Conservation (phyloP, 1,140 invertebrate species). For the Temnothorax curvispinosus region DNA sequence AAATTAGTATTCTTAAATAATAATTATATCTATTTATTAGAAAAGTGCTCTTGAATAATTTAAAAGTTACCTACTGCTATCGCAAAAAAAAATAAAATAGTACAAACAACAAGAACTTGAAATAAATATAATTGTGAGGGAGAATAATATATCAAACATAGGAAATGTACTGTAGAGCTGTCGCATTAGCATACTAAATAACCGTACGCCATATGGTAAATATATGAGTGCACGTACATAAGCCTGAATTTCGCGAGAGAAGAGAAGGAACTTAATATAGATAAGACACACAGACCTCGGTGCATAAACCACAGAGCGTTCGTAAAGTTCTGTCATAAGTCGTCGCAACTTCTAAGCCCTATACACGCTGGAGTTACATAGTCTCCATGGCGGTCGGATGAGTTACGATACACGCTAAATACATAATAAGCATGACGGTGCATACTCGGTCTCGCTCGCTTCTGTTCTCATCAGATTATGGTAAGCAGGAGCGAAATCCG, state of each 20-base stretch:
- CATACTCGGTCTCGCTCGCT: background rate
- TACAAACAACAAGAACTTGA: background rate
- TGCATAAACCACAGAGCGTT: conserved; percentile 45
- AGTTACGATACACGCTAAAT: conserved; percentile 69
- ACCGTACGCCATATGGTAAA: background rate
- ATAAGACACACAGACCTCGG: conserved; percentile 34
- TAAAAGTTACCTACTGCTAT: background rate
- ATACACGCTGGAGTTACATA: conserved; percentile 45
- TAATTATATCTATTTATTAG: background rate
- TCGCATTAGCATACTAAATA: conserved; percentile 30
- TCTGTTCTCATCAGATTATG: conserved; percentile 56
- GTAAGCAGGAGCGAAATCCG: conserved; percentile 63
- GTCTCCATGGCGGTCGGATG: conserved; percentile 40
- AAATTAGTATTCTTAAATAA: background rate
- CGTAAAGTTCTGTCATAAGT: conserved; percentile 70
- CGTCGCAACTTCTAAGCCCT: conserved; percentile 65
- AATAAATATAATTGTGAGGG: background rate
- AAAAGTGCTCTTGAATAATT: background rate
- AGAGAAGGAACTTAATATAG: conserved; percentile 43
- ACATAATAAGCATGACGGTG: conserved; percentile 67
- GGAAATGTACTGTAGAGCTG: background rate
- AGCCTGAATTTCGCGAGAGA: conserved; percentile 21
- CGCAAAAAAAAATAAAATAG: background rate
- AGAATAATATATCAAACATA: background rate
- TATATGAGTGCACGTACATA: background rate